Conservation (phyloP, 2,113 vertebrate species). For the Chaetorhynchus papuensis region DNA sequence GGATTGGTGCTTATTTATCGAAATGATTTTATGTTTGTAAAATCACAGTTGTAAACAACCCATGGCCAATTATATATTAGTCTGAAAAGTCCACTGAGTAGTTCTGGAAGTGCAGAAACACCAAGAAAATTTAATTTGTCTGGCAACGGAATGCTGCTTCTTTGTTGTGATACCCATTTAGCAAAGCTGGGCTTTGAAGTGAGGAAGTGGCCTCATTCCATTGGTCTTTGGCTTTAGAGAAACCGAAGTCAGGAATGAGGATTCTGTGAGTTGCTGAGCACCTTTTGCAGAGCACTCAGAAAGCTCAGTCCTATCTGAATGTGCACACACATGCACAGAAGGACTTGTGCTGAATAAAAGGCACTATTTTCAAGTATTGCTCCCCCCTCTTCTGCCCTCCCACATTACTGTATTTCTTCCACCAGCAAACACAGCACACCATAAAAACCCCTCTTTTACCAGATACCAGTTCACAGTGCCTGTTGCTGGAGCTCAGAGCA, state of each 20-base stretch:
- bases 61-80: neutral
- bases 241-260: neutral
- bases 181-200: neutral
- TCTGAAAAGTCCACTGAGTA: neutral
- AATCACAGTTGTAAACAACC: neutral
- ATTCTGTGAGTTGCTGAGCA: neutral
- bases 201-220: neutral
- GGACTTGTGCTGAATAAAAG: neutral
- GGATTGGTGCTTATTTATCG: neutral
- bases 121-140: neutral
- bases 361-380: neutral
- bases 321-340: neutral
- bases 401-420: neutral
- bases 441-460: neutral
- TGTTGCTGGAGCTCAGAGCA: neutral
- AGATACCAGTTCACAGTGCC: neutral
- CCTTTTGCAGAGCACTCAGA: neutral
- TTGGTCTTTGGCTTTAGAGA: neutral
- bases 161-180: neutral
- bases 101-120: neutral
- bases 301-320: neutral
- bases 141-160: neutral
- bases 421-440: neutral
- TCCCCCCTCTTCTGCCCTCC: neutral
- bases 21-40: neutral